phyloP scores from a whole-genome alignment of 2,888 invertebrate genomes.

The Pecten maximus region DNA sequence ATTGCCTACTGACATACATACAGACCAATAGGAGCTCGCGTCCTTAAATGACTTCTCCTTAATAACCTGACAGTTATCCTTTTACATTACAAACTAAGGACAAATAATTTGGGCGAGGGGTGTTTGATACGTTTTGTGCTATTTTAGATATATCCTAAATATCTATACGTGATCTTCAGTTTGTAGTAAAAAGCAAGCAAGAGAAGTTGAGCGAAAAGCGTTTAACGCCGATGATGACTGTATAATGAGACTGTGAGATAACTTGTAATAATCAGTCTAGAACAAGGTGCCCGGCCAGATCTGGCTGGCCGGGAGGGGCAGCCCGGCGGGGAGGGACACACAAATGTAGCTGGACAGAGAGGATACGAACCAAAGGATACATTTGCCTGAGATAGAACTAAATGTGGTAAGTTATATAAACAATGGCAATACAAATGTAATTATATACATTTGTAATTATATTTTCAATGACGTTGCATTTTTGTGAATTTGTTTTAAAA shows the following conservation, averaged over 20 bases:
- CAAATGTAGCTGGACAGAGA: background rate
- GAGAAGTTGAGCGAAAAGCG: background rate
- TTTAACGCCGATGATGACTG: background rate
- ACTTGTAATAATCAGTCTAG: background rate
- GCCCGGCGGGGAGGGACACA: background rate
- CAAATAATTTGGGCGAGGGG: background rate
- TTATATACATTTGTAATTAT: too few species aligned
- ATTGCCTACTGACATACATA: constrained; percentile 20
- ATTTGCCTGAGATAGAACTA: background rate
- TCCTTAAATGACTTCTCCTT: constrained; percentile 7
- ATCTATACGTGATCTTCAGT: background rate
- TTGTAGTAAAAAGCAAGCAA: background rate
- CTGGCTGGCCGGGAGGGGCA: background rate
- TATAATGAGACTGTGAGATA: background rate
- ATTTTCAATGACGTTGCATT: too few species aligned
- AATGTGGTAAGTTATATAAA: background rate
- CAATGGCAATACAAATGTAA: background rate
- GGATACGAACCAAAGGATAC: too few species aligned
- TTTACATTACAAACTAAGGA: background rate
- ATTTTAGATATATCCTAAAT: constrained; percentile 13
- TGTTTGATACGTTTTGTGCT: background rate
- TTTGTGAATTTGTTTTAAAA: too few species aligned
- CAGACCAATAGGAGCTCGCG: constrained; percentile 15
- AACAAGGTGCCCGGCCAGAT: constrained; percentile 30
- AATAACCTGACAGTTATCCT: background rate